phyloP scores from a whole-genome alignment of 2,888 invertebrate species.

The Papilio elwesi region DNA sequence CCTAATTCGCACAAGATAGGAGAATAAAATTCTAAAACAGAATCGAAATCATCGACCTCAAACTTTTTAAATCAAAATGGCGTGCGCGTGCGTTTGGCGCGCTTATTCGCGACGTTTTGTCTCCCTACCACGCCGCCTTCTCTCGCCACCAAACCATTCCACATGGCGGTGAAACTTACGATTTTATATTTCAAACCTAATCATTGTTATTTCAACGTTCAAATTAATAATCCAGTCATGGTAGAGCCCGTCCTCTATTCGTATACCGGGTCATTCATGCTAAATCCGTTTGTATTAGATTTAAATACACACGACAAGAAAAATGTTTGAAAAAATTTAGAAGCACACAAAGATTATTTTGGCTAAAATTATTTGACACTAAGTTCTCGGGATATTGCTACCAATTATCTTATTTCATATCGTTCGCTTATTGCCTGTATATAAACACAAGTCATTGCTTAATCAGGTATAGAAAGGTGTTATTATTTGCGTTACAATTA shows the following conservation, averaged over 20 bases:
- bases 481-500: not conserved
- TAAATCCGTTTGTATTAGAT: not conserved
- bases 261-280: constrained; percentile 7
- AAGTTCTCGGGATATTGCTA: not conserved
- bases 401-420: not conserved
- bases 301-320: no score
- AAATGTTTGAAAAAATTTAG: no score
- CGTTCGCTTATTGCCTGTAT: not conserved
- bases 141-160: constrained; percentile 38
- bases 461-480: not conserved
- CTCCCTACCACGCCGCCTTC: constrained; percentile 43
- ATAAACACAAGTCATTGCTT: not conserved
- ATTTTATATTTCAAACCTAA: constrained; percentile 25
- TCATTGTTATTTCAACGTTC: constrained; percentile 5
- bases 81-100: constrained; percentile 46
- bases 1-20: constrained; percentile 13
- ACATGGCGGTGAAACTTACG: constrained; percentile 25
- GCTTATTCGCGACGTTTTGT: constrained; percentile 43
- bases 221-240: constrained; percentile 17
- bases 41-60: constrained; percentile 17
- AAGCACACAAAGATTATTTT: no score
- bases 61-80: constrained; percentile 21
- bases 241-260: not conserved
- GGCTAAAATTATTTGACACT: not conserved
- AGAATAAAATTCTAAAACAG: constrained; percentile 7